Percentiles rank a stretch among this genome's conserved stretches.
phyloP scores from a whole-genome alignment of 2,888 invertebrate genomes.

The Cyclophora punctaria region DNA sequence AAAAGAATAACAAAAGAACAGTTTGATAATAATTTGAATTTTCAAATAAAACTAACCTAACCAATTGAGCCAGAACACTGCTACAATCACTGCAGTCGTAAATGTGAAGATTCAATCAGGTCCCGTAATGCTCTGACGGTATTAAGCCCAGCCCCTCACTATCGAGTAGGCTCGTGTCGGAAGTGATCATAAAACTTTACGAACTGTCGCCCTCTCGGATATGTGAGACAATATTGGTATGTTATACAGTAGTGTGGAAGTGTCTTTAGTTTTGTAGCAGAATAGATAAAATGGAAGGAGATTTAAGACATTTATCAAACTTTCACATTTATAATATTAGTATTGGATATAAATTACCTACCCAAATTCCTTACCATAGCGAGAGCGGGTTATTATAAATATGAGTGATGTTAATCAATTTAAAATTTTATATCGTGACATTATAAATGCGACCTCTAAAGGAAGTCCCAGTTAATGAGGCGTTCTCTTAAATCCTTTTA shows the following conservation, averaged over 20 bases:
- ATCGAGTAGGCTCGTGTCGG: conserved; percentile 41
- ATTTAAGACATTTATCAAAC: no score
- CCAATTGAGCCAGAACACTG: conserved; percentile 19
- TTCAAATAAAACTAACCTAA: no score
- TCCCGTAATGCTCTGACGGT: conserved; percentile 4
- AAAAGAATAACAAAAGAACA: no score
- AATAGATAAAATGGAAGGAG: no score
- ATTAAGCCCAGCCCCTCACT: conserved; percentile 22
- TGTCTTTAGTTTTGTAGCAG: no score
- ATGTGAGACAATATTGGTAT: conserved; percentile 54
- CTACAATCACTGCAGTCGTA: conserved; percentile 5
- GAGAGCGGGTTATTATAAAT: conserved; percentile 5
- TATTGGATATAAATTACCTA: no score
- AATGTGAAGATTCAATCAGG: no score
- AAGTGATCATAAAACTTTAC: conserved; percentile 70
- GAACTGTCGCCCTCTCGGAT: conserved; percentile 64
- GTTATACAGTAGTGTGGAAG: no score
- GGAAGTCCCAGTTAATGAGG: conserved; percentile 55
- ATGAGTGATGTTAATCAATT: conserved; percentile 4
- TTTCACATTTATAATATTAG: no score
- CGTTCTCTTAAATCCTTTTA: conserved; percentile 46
- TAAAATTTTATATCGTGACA: conserved; percentile 3
- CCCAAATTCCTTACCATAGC: no score
- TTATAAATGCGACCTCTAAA: conserved; percentile 27
- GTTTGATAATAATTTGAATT: no score